Conservation (phyloP, 2,113 vertebrate species). For the Dicrurus megarhynchus region DNA sequence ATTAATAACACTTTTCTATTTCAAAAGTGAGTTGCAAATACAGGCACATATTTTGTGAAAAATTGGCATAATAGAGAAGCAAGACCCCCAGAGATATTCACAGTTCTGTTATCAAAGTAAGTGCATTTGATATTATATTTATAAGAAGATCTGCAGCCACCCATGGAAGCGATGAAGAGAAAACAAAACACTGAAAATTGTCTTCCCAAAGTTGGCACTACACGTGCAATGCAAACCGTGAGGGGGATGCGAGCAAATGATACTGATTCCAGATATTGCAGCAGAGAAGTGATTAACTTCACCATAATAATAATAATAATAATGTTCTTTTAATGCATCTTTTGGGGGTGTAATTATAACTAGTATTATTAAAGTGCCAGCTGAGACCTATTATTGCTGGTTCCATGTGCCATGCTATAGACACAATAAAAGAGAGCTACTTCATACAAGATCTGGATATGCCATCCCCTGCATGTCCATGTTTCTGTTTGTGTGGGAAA, state of each 20-base stretch:
- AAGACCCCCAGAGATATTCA: neutral
- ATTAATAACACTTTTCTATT: neutral
- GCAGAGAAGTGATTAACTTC: neutral
- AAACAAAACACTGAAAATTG: neutral
- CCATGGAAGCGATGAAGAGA: neutral
- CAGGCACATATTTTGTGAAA: neutral
- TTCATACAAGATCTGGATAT: neutral
- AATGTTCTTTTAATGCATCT: conserved; percentile 22
- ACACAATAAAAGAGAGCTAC: neutral
- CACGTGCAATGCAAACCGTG: neutral
- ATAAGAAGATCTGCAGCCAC: neutral
- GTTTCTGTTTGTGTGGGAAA: neutral
- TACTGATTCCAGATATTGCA: neutral
- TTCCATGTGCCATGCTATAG: neutral
- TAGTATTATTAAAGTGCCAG: conserved; percentile 12
- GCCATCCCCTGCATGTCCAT: neutral
- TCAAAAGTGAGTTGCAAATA: neutral
- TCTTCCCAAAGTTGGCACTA: neutral
- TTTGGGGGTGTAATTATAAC: conserved; percentile 36
- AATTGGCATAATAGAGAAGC: neutral
- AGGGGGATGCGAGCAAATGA: neutral
- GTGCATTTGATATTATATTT: neutral
- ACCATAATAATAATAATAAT: neutral
- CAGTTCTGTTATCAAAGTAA: neutral
- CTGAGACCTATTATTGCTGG: conserved; percentile 19